Percentiles rank a stretch among this genome's conserved stretches.
Evolutionary conservation across 2,888 invertebrate genomes (phyloP).

Genomic region (Ophraella communa): DNA sequence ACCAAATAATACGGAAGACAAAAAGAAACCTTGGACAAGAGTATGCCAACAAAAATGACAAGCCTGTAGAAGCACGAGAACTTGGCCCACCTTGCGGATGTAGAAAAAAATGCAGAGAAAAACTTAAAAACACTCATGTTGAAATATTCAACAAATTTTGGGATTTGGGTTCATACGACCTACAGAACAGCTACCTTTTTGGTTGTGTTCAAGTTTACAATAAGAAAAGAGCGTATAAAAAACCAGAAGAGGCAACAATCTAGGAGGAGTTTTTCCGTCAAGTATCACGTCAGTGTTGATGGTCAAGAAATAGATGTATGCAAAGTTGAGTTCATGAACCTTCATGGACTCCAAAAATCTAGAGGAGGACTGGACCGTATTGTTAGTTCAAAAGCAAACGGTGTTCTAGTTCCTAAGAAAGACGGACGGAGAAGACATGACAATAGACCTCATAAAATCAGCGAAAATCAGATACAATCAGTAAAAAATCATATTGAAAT

Average conservation of each 20-base stretch:
- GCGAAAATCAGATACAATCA: not conserved
- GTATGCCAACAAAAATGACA: not conserved
- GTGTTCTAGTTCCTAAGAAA: not conserved
- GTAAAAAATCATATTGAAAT: constrained; percentile 8
- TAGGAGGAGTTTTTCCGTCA: constrained; percentile 17
- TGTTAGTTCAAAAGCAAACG: not conserved
- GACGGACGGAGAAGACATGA: not conserved
- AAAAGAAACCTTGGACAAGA: not conserved
- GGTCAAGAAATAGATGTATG: constrained; percentile 26
- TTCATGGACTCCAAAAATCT: constrained; percentile 8
- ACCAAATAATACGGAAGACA: not conserved
- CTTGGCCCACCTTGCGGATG: not conserved
- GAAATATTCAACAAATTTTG: constrained; percentile 3
- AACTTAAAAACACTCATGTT: not conserved
- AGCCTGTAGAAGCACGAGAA: not conserved
- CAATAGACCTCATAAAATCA: constrained; percentile 27
- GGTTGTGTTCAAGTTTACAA: constrained; percentile 10
- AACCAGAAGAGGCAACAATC: constrained; percentile 27
- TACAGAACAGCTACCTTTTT: constrained; percentile 25
- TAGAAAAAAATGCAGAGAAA: not conserved
- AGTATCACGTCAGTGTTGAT: constrained; percentile 30
- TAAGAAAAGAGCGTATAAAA: constrained; percentile 32
- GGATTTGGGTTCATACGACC: not conserved
- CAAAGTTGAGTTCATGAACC: constrained; percentile 16
- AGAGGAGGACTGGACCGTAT: not conserved